Evolutionary conservation across 2,888 invertebrate species (phyloP).

Genomic region (Drosophila paramelanica): DNA sequence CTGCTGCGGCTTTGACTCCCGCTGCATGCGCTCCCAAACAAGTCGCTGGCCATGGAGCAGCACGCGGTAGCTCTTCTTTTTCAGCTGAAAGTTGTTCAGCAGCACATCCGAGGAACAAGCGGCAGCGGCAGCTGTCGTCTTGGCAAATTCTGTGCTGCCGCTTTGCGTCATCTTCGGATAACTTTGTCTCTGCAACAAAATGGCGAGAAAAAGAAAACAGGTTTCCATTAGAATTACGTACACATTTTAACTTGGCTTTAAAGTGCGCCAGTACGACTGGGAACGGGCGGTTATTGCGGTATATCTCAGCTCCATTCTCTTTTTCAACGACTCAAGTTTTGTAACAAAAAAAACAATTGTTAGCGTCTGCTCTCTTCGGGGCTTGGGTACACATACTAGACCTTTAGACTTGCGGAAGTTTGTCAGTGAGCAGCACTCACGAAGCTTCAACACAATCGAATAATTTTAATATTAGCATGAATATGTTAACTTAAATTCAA

Average conservation of each 20-base stretch:
- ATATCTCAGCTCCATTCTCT: slow-evolving; percentile 57
- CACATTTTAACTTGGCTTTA: slow-evolving; percentile 12
- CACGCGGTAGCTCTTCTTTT: slow-evolving; percentile 88
- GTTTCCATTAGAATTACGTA: slow-evolving; percentile 67
- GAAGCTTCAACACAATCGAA: neutral
- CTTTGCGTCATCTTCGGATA: slow-evolving; percentile 68
- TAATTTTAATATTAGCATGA: neutral
- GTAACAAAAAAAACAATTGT: neutral
- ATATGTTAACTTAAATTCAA: neutral
- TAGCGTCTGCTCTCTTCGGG: neutral
- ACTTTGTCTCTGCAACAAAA: slow-evolving; percentile 48
- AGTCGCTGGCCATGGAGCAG: slow-evolving; percentile 88
- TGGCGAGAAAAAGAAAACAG: slow-evolving; percentile 57
- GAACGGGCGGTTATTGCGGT: slow-evolving; percentile 11
- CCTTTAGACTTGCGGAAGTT: neutral
- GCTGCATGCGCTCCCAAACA: slow-evolving; percentile 87
- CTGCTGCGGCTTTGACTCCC: slow-evolving; percentile 7
- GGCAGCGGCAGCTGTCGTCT: slow-evolving; percentile 35
- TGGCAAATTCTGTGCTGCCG: slow-evolving; percentile 45
- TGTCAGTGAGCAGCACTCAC: neutral
- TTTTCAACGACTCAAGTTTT: slow-evolving; percentile 8
- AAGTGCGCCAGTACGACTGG: neutral
- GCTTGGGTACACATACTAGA: neutral
- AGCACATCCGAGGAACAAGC: slow-evolving; percentile 72
- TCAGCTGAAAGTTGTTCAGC: slow-evolving; percentile 87